Evolutionary conservation across 2,888 invertebrate species (phyloP).

Genomic region (Cataglyphis rosenhaueri): DNA sequence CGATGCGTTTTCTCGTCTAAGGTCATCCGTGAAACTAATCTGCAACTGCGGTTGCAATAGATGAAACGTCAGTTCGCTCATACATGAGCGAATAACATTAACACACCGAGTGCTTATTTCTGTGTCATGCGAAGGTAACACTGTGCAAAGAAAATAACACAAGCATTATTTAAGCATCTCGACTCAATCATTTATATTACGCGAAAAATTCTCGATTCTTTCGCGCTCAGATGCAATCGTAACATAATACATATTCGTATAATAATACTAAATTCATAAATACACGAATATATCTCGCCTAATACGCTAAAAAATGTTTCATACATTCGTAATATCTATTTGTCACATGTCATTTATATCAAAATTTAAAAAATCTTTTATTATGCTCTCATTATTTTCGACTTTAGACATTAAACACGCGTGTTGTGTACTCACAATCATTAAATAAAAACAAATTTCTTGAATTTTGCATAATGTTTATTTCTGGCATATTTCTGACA

Average conservation of each 20-base stretch:
- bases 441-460: not conserved
- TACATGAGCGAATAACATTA: conserved; percentile 15
- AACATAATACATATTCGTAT: not conserved
- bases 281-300: not conserved
- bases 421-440: not conserved
- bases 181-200: conserved; percentile 1
- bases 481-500: not conserved
- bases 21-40: conserved; percentile 50
- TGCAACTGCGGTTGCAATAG: not conserved
- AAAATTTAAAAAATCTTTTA: not conserved
- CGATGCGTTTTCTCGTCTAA: conserved; percentile 41
- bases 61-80: conserved; percentile 11
- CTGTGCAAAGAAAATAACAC: conserved; percentile 36
- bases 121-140: not conserved
- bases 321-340: not conserved
- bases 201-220: conserved; percentile 23
- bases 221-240: not conserved
- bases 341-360: too few species aligned
- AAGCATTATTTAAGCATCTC: conserved; percentile 27
- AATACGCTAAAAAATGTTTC: not conserved
- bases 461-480: not conserved
- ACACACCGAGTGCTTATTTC: conserved; percentile 33
- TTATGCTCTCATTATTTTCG: not conserved
- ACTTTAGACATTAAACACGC: not conserved
- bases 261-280: not conserved